Base-by-base conservation (phyloP, 2,113 vertebrate species). In the Anguilla japonica region DNA sequence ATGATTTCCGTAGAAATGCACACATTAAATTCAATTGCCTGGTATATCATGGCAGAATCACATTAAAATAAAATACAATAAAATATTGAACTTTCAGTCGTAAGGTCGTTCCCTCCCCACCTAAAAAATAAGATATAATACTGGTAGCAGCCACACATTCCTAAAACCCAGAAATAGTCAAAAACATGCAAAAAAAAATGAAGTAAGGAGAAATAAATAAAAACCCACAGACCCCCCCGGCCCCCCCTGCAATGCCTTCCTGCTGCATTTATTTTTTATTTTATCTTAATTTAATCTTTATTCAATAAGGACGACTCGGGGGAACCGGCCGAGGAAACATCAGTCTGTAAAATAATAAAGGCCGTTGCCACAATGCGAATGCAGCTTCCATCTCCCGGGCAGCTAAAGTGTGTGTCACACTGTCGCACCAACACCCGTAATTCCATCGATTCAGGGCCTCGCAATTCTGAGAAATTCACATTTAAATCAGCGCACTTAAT, bases 241-340 rank as follows among this genome's bases (percentile, higher is more conserved):
- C 93, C 89, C 92, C 84, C 91, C 89, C 89, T 89, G 86, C 91
- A 83, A 91, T 90, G 90, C 91, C 90, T 88, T 90, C 89, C 87
- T 90, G 89, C 88, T 29, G 91, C 82, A 50, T 93, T 91, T 91
- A 90, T 93, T 50, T 29, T 82, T 92, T 94, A 92, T 92, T 94
- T 92, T 63, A 95, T 96, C 94, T 95, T 95, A 94, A 95, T 96
- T 94, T 92, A 94, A 94, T 96, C 93, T 95, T 93, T 93, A 94
- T 94, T 93, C 92, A 90, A 87, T 90, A 92, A 88, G 91, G 92
- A 91, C 92, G 91, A 93, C 91, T 93, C 91, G 91, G 88, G 91
- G 41, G 83, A 63, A 90, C 91, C 90, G 92, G 92, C 93, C 91
- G 91, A 93, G 91, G 92, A 91, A 91, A 91, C 93, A 94, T 91